Percentiles rank a stretch among this genome's conserved stretches.
These are phyloP conservation scores for Popillia japonica DNA, from an alignment of 1,140 invertebrate species.

Conservation along the genomic window DNA sequence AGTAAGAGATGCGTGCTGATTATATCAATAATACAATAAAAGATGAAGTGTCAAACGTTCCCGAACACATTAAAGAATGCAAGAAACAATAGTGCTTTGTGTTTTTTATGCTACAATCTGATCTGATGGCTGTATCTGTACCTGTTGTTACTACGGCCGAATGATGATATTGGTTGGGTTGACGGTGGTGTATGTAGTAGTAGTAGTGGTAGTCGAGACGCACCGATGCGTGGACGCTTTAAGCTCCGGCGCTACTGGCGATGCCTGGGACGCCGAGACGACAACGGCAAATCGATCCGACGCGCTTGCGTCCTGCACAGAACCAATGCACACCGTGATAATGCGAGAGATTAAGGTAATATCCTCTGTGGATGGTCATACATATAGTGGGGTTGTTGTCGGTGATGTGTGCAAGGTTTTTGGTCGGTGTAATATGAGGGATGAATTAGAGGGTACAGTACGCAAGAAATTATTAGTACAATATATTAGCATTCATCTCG, in stretches of 20 bases:
- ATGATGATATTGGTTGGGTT: constrained; percentile 18
- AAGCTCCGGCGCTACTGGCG: constrained; percentile 52
- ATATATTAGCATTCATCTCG: not conserved
- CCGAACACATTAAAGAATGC: not conserved
- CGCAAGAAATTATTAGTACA: not conserved
- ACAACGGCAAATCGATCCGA: constrained; percentile 52
- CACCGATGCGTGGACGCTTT: constrained; percentile 40
- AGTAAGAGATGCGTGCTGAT: not conserved
- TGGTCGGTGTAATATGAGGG: constrained; percentile 23
- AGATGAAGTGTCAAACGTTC: not conserved
- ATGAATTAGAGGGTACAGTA: constrained; percentile 16
- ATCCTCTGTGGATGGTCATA: constrained; percentile 39
- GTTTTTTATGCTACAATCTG: not conserved
- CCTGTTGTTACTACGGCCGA: constrained; percentile 30
- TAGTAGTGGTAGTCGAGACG: constrained; percentile 16
- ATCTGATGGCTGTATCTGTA: constrained; percentile 9
- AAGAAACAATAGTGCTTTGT: not conserved
- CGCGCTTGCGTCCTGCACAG: constrained; percentile 50
- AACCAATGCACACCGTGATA: constrained; percentile 39
- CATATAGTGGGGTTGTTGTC: constrained; percentile 9
- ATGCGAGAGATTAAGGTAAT: constrained; percentile 44
- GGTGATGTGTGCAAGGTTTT: not conserved
- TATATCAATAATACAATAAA: not conserved
- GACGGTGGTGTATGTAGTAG: constrained; percentile 10
- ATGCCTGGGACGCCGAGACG: constrained; percentile 50